These are phyloP conservation scores for Zhengitettix transpicula DNA, from an alignment of 2,888 invertebrate genomes.

Conservation along the genomic window DNA sequence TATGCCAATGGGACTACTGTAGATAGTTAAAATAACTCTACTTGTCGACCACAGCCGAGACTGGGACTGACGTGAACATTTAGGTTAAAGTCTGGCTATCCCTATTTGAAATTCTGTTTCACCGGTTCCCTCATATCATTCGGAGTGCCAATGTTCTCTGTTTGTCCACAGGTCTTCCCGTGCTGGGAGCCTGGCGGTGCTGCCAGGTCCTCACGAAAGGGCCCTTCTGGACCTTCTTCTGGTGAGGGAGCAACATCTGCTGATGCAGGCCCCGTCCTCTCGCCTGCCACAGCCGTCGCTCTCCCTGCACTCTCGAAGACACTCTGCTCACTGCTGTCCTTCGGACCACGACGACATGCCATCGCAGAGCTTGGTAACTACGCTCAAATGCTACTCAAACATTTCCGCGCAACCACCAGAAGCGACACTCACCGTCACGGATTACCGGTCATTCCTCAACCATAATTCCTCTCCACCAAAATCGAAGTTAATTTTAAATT, in stretches of 20 bases:
- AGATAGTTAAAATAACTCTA: too few species aligned
- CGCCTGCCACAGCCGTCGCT: conserved; percentile 1
- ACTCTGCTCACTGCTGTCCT: conserved; percentile 6
- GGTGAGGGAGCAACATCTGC: not conserved
- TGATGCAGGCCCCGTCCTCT: not conserved
- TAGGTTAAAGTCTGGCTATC: too few species aligned
- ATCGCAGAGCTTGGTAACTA: not conserved
- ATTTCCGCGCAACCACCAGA: too few species aligned
- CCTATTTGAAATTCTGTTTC: too few species aligned
- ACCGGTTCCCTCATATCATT: too few species aligned
- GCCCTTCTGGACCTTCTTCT: conserved; percentile 7
- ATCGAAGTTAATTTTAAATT: too few species aligned
- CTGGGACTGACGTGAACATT: too few species aligned
- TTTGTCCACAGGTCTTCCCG: conserved; percentile 2
- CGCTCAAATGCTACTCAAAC: not conserved
- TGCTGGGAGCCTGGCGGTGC: conserved; percentile 8
- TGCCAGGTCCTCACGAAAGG: conserved; percentile 1
- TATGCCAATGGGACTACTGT: too few species aligned
- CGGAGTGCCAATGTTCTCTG: not conserved
- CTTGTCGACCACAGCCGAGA: too few species aligned
- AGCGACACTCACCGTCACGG: too few species aligned
- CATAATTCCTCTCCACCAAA: too few species aligned
- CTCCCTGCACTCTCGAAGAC: conserved; percentile 8
- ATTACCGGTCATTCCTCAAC: too few species aligned
- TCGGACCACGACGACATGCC: not conserved